phyloP scores from a whole-genome alignment of 2,888 invertebrate genomes.

The Drosophila stalkeri region DNA sequence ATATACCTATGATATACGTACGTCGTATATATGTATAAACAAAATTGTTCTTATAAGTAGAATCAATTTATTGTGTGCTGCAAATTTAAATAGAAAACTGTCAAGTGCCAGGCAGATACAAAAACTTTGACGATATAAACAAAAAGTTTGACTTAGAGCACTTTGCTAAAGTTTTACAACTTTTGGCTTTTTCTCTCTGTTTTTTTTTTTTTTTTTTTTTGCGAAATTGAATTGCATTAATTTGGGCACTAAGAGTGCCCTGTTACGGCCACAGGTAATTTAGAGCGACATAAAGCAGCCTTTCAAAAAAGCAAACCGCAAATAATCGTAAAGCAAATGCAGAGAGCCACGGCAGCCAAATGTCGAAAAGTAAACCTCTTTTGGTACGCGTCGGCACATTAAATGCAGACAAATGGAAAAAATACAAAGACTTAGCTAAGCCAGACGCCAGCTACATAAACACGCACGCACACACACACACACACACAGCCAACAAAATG shows the following conservation, averaged over 20 bases:
- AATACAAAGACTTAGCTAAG: constrained; percentile 32
- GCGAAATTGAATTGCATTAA: constrained; percentile 34
- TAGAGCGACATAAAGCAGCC: constrained; percentile 13
- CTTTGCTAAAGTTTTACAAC: background rate
- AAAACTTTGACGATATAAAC: constrained; percentile 6
- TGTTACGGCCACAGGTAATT: constrained; percentile 18
- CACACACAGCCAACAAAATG: constrained; percentile 5
- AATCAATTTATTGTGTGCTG: background rate
- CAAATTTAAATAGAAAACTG: constrained; percentile 36
- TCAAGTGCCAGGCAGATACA: constrained; percentile 20
- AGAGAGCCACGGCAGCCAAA: constrained; percentile 21
- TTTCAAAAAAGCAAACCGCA: constrained; percentile 29
- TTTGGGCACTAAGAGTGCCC: background rate
- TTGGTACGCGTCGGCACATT: constrained; percentile 20
- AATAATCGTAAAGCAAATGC: constrained; percentile 37
- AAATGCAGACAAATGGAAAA: constrained; percentile 53
- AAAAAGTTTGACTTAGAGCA: constrained; percentile 7
- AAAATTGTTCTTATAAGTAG: background rate
- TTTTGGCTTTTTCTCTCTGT: background rate
- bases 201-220: background rate
- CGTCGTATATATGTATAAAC: background rate
- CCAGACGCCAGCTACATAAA: constrained; percentile 23
- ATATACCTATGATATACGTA: no score
- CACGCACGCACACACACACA: constrained; percentile 7
- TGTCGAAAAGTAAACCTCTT: constrained; percentile 45